These are phyloP conservation scores for Sarcophaga rosellei DNA, from an alignment of 2,888 invertebrate species.

Conservation along the genomic window DNA sequence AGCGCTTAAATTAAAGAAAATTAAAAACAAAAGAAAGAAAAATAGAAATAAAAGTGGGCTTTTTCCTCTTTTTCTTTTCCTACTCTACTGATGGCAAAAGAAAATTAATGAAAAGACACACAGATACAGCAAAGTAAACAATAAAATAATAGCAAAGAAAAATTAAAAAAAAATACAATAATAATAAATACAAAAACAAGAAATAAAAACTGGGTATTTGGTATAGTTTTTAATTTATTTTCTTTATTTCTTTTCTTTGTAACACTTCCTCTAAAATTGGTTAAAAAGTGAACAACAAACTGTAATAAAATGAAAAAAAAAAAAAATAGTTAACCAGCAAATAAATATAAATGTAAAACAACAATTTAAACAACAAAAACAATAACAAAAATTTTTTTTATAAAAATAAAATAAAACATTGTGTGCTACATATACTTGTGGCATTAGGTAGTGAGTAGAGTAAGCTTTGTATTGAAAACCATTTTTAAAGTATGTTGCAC, in stretches of 20 bases:
- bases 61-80: slow-evolving; percentile 45
- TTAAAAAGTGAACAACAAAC: slow-evolving; percentile 46
- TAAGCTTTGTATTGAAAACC: slow-evolving; percentile 41
- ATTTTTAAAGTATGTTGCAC: slow-evolving; percentile 64
- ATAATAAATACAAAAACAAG: slow-evolving; percentile 22
- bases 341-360: no score
- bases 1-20: slow-evolving; percentile 25
- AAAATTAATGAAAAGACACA: slow-evolving; percentile 21
- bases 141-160: background rate
- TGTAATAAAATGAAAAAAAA: slow-evolving; percentile 29
- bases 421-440: slow-evolving; percentile 24
- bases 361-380: no score
- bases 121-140: background rate
- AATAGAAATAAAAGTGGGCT: slow-evolving; percentile 56
- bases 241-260: slow-evolving; percentile 46
- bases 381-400: background rate
- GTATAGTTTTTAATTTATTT: slow-evolving; percentile 44
- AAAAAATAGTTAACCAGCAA: background rate
- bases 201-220: slow-evolving; percentile 66
- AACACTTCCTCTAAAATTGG: slow-evolving; percentile 68
- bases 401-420: slow-evolving; percentile 25
- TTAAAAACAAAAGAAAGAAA: slow-evolving; percentile 25
- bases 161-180: no score
- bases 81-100: slow-evolving; percentile 23
- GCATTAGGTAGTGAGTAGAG: slow-evolving; percentile 29